A percentile compares a stretch with the other conserved stretches of the same genome.
phyloP scores from a whole-genome alignment of 2,888 invertebrate species.

The Orchesellides sinensis region DNA sequence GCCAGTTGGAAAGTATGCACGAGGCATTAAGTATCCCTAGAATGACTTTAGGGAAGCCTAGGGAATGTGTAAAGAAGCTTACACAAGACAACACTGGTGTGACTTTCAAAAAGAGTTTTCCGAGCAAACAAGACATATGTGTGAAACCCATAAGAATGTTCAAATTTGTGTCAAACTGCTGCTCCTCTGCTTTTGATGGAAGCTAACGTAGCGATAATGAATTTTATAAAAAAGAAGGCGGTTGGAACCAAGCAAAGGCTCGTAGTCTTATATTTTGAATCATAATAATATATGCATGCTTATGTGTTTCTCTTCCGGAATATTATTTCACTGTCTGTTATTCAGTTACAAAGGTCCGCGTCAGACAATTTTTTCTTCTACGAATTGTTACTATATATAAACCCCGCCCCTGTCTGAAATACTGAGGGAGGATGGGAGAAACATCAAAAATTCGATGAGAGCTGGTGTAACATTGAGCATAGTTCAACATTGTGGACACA shows the following conservation, averaged over 20 bases:
- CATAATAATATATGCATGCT: neutral
- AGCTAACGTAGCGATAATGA: neutral
- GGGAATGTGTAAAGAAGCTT: slow-evolving; percentile 3
- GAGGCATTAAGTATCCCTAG: neutral
- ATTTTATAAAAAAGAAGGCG: neutral
- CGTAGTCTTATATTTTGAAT: neutral
- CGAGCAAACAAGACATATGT: neutral
- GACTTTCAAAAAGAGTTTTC: neutral
- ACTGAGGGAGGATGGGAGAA: too few relatives aligned
- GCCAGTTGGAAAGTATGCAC: too few relatives aligned
- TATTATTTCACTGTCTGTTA: too few relatives aligned
- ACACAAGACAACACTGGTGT: neutral
- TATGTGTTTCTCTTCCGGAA: too few relatives aligned
- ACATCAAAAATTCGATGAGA: slow-evolving; percentile 7
- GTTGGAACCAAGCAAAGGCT: neutral
- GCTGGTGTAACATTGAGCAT: slow-evolving; percentile 7
- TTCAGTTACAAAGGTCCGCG: too few relatives aligned
- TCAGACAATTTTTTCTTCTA: too few relatives aligned
- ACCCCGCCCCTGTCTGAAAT: too few relatives aligned
- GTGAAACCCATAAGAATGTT: too few relatives aligned
- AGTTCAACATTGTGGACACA: slow-evolving; percentile 1
- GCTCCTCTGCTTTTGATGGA: too few relatives aligned
- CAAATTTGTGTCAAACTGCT: neutral
- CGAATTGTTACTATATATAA: too few relatives aligned
- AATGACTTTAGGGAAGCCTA: slow-evolving; percentile 38